These are phyloP conservation scores for Apamea monoglypha DNA, from an alignment of 2,888 invertebrate genomes.

Conservation along the genomic window DNA sequence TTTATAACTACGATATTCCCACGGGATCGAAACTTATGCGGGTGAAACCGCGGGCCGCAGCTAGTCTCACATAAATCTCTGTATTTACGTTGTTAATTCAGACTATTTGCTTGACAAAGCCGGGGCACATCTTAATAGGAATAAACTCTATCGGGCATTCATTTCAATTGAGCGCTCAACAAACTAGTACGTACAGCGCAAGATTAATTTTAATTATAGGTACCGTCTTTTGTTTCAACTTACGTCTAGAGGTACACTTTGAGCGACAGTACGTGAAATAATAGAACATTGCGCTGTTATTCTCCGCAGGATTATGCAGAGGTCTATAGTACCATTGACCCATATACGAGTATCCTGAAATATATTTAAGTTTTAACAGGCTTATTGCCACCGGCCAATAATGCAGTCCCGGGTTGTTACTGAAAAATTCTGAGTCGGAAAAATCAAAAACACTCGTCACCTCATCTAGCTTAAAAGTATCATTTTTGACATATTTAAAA, in stretches of 20 bases:
- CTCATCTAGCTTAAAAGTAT: background rate
- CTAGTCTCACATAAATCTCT: constrained; percentile 42
- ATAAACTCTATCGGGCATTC: constrained; percentile 53
- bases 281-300: too few relatives aligned
- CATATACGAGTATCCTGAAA: background rate
- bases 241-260: background rate
- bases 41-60: too few relatives aligned
- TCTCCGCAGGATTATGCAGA: background rate
- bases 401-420: background rate
- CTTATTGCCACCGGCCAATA: background rate
- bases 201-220: constrained; percentile 50
- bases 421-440: background rate
- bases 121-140: constrained; percentile 38
- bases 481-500: background rate
- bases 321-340: background rate
- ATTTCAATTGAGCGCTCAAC: constrained; percentile 56
- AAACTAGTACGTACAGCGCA: constrained; percentile 13
- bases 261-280: background rate
- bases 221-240: constrained; percentile 23
- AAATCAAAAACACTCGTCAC: background rate
- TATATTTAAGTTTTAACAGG: background rate
- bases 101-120: constrained; percentile 37
- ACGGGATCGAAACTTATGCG: too few relatives aligned
- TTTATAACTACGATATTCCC: too few relatives aligned
- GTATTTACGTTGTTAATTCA: constrained; percentile 19